Conservation (phyloP, 2,113 vertebrate genomes). For the Puntigrus tetrazona region DNA sequence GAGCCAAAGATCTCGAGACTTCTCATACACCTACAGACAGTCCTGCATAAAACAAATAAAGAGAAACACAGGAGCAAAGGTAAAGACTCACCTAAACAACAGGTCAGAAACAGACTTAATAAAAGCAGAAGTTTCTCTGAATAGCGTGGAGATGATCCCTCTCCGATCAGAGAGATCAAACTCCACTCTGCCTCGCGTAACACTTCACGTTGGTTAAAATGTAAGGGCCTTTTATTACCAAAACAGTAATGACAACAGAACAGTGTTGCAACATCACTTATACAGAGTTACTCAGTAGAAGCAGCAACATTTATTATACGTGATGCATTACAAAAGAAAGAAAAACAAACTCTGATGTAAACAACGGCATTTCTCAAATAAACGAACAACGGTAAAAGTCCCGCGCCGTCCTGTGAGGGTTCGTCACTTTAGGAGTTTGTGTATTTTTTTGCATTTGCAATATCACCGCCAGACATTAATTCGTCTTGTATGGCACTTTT, state of each 20-base stretch:
- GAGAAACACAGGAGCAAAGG: neutral
- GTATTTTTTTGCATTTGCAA: neutral
- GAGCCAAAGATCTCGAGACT: neutral
- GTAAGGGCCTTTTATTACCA: slow-evolving; percentile 71
- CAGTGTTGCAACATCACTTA: slow-evolving; percentile 45
- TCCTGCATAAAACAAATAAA: neutral
- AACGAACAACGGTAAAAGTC: neutral
- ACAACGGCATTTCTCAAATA: neutral
- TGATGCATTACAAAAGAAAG: slow-evolving; percentile 6
- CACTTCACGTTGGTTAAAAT: slow-evolving; percentile 66
- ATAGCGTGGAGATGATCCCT: neutral
- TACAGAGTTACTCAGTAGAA: slow-evolving; percentile 42
- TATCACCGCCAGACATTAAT: neutral
- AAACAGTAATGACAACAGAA: slow-evolving; percentile 37
- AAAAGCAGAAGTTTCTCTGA: neutral
- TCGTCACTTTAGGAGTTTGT: neutral
- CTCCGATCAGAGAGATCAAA: slow-evolving; percentile 67
- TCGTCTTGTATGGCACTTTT: neutral
- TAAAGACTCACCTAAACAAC: slow-evolving; percentile 21
- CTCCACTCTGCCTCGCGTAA: slow-evolving; percentile 61
- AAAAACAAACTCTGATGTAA: neutral
- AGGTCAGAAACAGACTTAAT: neutral
- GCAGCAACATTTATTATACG: slow-evolving; percentile 34
- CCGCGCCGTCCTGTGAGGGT: too few species aligned
- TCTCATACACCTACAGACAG: neutral